phyloP scores from a whole-genome alignment of 2,797 vertebrate species.

The Tauraco hartlaubi region DNA sequence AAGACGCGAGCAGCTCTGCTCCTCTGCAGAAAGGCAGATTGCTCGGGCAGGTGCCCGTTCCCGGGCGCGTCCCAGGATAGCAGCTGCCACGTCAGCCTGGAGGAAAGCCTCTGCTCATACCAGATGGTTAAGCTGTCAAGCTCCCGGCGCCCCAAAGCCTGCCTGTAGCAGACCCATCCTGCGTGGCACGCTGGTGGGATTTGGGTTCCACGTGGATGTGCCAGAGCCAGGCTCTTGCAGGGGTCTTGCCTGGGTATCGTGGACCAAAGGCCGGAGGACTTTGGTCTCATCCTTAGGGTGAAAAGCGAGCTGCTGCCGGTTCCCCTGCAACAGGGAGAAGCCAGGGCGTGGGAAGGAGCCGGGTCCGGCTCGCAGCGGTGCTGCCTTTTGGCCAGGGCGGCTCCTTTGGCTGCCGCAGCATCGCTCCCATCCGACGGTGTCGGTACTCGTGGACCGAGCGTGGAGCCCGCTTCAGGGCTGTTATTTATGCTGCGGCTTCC shows the following conservation, averaged over 20 bases:
- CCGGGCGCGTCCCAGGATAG: not conserved
- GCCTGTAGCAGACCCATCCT: accelerated
- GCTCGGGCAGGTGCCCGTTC: not conserved
- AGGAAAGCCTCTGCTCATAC: not conserved
- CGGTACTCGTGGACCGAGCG: accelerated
- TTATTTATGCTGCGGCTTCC: not conserved
- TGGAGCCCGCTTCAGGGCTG: not conserved
- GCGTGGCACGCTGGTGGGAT: accelerated
- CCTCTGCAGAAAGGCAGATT: not conserved
- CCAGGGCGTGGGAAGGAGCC: not conserved
- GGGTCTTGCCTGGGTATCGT: not conserved
- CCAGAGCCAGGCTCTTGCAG: not conserved
- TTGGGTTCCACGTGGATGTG: accelerated
- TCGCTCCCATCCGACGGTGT: accelerated
- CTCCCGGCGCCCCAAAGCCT: not conserved
- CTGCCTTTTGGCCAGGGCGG: not conserved
- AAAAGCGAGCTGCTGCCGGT: not conserved
- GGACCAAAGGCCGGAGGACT: not conserved
- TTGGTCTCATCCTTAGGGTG: not conserved
- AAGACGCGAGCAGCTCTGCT: not conserved
- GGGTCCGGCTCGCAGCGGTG: accelerated
- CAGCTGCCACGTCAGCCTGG: not conserved
- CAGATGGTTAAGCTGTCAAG: not conserved
- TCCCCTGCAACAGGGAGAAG: not conserved
- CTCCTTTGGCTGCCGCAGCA: accelerated